phyloP scores from a whole-genome alignment of 2,888 invertebrate genomes.

The Ophonus ardosiacus region DNA sequence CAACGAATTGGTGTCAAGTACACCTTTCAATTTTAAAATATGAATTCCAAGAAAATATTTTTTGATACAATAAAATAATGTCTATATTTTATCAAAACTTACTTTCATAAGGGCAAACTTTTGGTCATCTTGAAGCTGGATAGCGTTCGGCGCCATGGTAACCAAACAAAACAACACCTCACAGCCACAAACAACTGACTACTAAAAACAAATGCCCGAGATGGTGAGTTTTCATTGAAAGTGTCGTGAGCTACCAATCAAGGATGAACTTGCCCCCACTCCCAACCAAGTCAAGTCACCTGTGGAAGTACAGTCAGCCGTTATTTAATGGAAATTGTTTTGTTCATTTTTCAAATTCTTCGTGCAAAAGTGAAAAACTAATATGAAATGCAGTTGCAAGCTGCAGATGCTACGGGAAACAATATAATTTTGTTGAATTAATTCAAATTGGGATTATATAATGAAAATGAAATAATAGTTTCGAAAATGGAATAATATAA shows the following conservation, averaged over 20 bases:
- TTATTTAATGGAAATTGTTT: not conserved
- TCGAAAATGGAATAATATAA: not conserved
- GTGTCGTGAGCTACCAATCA: slow-evolving; percentile 50
- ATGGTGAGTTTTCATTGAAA: slow-evolving; percentile 38
- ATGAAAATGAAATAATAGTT: not conserved
- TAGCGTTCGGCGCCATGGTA: slow-evolving; percentile 72
- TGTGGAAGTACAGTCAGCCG: not conserved
- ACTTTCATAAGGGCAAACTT: slow-evolving; percentile 89
- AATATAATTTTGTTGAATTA: not conserved
- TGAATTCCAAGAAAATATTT: not conserved
- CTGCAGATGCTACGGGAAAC: not conserved
- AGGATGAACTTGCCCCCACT: slow-evolving; percentile 5
- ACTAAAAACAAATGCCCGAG: slow-evolving; percentile 34
- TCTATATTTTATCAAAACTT: slow-evolving; percentile 68
- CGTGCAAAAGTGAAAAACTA: not conserved
- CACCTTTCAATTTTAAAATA: not conserved
- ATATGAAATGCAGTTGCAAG: not conserved
- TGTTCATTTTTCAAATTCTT: slow-evolving; percentile 2
- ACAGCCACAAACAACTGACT: slow-evolving; percentile 8
- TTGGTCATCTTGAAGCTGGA: slow-evolving; percentile 84
- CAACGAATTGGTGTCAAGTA: too few relatives aligned
- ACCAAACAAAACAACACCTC: slow-evolving; percentile 20
- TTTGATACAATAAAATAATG: not conserved
- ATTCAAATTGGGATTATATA: slow-evolving; percentile 1
- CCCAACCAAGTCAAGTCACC: not conserved